Percentiles rank a stretch among this genome's conserved stretches.
Evolutionary conservation across 2,888 invertebrate genomes (phyloP).

Genomic region (Zhengitettix transpicula): DNA sequence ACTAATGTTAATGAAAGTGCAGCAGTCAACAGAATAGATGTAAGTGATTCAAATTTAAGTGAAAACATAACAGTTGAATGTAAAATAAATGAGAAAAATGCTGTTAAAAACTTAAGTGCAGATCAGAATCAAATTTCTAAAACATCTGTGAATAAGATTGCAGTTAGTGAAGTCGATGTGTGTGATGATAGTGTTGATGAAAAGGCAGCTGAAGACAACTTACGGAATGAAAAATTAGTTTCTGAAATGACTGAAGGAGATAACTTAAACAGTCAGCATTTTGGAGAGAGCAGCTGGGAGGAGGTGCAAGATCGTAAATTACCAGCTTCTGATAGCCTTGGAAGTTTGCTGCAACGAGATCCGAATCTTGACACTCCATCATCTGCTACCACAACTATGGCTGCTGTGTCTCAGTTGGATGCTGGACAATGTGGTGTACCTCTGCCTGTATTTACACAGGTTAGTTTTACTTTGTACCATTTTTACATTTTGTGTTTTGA

Average conservation of each 20-base stretch:
- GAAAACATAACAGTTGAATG: too few relatives aligned
- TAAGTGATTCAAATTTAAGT: too few relatives aligned
- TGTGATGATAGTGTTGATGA: background rate
- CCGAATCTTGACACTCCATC: background rate
- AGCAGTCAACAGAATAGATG: too few relatives aligned
- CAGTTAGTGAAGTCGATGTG: background rate
- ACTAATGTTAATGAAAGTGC: too few relatives aligned
- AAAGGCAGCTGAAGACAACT: background rate
- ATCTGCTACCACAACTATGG: slow-evolving; percentile 9
- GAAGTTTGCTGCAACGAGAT: background rate
- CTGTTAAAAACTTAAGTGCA: too few relatives aligned
- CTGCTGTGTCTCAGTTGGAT: slow-evolving; percentile 39
- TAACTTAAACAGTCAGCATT: background rate
- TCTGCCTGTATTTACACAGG: slow-evolving; percentile 66
- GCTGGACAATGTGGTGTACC: slow-evolving; percentile 74
- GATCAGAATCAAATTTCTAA: background rate
- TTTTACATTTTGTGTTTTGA: too few relatives aligned
- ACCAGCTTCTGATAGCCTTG: slow-evolving; percentile 1
- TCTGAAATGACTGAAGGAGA: background rate
- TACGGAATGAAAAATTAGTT: background rate
- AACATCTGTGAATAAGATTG: background rate
- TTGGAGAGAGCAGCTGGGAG: background rate
- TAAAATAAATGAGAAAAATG: too few relatives aligned
- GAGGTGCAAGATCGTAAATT: background rate
- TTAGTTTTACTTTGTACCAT: slow-evolving; percentile 16